Evolutionary conservation across 1,140 invertebrate species (phyloP), one percentile per base, ranked within the genome.

Genomic region (Helicorthomorpha holstii): DNA sequence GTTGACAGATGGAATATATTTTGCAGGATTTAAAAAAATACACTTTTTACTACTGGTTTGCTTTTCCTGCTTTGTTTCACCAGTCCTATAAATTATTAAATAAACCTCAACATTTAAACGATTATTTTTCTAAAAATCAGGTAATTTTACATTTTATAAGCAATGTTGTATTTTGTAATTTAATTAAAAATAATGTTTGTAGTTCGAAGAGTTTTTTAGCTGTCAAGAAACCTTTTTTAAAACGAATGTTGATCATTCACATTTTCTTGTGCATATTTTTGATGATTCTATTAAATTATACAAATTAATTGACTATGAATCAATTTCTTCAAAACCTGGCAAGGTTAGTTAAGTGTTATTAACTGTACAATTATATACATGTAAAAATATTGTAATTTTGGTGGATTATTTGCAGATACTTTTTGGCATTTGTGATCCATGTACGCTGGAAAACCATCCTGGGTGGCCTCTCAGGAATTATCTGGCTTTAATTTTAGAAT

Each of bases 31-130:
- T 97, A 27, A 96, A 96, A 67, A 88, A 85, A 58, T 93, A 89
- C 65, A 75, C 82, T 59, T 96, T 83, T 68, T 83, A 87, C 65
- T 95, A 91, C 65, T 96, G 91, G 91, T 88, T 90, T 73, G 83
- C 81, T 22, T 94, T 93, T 72, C 90, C 91, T 1, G 80, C 84
- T 12, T 75, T 85, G 14, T 73, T 76, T 51, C 68, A 76, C 85
- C 14, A 57, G 58, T 10, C 55, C 57, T 24, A 46, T 62, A 25
- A 51, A 54, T 16, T 7, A 34, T 34, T 34, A 16, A 34, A n/a
- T n/a, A n/a, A n/a, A n/a, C n/a, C n/a, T n/a, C n/a, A n/a, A n/a
- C n/a, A n/a, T n/a, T n/a, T n/a, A n/a, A n/a, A n/a, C n/a, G n/a
- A n/a, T n/a, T n/a, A n/a, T n/a, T n/a, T n/a, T n/a, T n/a, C n/a